These are phyloP conservation scores for Coturnix japonica DNA, from an alignment of 2,113 vertebrate species.

Conservation along the genomic window DNA sequence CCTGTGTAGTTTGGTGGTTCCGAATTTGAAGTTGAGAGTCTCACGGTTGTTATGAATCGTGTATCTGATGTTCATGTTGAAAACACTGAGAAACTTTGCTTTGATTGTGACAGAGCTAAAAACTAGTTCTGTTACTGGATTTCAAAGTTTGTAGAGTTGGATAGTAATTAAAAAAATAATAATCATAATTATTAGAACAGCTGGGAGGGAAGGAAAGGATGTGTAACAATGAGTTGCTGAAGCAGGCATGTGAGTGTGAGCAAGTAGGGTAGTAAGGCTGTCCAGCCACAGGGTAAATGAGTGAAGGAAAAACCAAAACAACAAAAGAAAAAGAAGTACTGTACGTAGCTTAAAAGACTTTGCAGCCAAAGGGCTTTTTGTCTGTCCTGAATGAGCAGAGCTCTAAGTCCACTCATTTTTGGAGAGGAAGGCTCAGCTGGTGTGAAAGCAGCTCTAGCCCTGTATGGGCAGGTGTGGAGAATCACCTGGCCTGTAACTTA, in stretches of 20 bases:
- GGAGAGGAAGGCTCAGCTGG: background rate
- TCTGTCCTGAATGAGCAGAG: background rate
- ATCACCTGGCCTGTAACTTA: accelerated
- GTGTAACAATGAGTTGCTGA: background rate
- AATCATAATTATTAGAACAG: background rate
- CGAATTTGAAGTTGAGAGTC: constrained; percentile 21
- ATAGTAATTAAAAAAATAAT: background rate
- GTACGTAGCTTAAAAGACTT: background rate
- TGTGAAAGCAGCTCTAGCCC: background rate
- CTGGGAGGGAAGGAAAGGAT: background rate
- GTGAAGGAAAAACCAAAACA: background rate
- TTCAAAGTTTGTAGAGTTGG: background rate
- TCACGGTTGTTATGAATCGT: background rate
- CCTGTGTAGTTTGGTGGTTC: background rate
- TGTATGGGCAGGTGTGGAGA: background rate
- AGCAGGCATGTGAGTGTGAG: background rate
- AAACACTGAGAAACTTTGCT: background rate
- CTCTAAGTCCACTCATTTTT: background rate
- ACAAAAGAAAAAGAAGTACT: background rate
- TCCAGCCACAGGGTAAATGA: background rate
- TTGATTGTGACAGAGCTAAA: background rate
- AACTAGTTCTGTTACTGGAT: background rate
- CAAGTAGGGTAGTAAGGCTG: background rate
- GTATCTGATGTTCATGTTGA: background rate
- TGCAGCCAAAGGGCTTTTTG: background rate